Evolutionary conservation across 2,888 invertebrate genomes (phyloP).

Genomic region (Agrochola macilenta): DNA sequence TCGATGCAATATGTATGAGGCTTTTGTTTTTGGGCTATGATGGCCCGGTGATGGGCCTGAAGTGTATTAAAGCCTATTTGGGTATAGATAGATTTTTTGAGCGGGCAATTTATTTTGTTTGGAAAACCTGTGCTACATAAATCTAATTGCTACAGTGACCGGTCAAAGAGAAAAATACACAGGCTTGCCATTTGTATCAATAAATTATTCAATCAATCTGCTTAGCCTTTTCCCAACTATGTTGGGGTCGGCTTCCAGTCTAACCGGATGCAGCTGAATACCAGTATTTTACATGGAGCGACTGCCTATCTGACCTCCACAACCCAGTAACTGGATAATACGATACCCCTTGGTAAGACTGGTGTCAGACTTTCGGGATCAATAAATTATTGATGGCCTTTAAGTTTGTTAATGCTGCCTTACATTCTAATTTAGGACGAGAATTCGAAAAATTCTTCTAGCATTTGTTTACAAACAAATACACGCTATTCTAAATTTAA

Average conservation of each 20-base stretch:
- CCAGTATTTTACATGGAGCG: too few relatives aligned
- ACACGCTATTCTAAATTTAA: constrained; percentile 3
- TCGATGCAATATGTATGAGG: constrained; percentile 58
- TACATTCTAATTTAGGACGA: not conserved
- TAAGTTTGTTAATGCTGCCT: not conserved
- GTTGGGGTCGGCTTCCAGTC: too few relatives aligned
- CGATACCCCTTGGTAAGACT: too few relatives aligned
- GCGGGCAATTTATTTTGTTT: constrained; percentile 19
- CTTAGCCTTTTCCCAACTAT: too few relatives aligned
- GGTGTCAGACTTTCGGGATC: too few relatives aligned
- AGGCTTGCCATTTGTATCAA: not conserved
- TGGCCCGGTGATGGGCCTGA: constrained; percentile 36
- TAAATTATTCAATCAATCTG: too few relatives aligned
- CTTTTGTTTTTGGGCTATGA: constrained; percentile 59
- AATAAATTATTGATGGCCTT: not conserved
- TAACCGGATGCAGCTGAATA: too few relatives aligned
- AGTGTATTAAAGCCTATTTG: constrained; percentile 27
- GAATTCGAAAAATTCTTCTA: not conserved
- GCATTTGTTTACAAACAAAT: not conserved
- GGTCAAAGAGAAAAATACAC: not conserved
- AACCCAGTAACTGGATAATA: too few relatives aligned
- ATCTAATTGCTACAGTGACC: not conserved
- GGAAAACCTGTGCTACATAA: constrained; percentile 5
- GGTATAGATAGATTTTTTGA: constrained; percentile 41
- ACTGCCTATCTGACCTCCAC: too few relatives aligned